phyloP scores from a whole-genome alignment of 2,797 vertebrate species.

The Pseudomugil gertrudae region DNA sequence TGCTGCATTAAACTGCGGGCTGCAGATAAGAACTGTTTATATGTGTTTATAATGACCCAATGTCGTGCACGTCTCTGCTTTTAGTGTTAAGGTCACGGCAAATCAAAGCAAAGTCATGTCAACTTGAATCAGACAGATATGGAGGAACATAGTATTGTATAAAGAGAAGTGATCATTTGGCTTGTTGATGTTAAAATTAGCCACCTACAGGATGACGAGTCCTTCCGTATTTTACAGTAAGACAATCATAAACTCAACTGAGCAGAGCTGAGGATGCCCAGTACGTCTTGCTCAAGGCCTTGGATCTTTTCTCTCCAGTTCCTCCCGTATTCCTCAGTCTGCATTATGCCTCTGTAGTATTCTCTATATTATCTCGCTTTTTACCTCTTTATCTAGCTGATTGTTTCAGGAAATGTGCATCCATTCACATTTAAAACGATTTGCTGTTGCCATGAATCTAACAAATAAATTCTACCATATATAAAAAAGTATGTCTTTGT shows the following conservation, averaged over 20 bases:
- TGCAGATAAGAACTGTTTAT: neutral
- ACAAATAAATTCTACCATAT: constrained; percentile 65
- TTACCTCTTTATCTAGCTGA: constrained; percentile 20
- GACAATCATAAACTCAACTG: neutral
- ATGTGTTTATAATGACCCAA: constrained; percentile 9
- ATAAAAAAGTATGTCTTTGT: constrained; percentile 11
- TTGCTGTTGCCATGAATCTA: constrained; percentile 41
- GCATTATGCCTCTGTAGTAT: constrained; percentile 34
- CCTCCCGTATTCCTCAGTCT: constrained; percentile 24
- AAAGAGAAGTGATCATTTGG: neutral
- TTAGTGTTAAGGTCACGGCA: constrained; percentile 37
- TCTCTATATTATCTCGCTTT: constrained; percentile 25
- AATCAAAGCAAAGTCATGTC: constrained; percentile 24
- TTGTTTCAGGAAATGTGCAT: constrained; percentile 17
- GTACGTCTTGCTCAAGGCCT: constrained; percentile 22
- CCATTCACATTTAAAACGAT: constrained; percentile 31
- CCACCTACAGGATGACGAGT: constrained; percentile 1
- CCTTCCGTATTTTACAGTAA: neutral
- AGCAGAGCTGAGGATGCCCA: neutral
- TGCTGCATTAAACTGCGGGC: constrained; percentile 14
- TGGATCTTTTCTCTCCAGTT: constrained; percentile 27
- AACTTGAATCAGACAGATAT: constrained; percentile 5
- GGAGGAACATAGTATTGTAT: too few species aligned
- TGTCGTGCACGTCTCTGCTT: constrained; percentile 24
- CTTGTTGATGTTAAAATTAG: constrained; percentile 4